Base-by-base conservation (phyloP, 2,888 invertebrate genomes). In the Drosophila sordidula region DNA sequence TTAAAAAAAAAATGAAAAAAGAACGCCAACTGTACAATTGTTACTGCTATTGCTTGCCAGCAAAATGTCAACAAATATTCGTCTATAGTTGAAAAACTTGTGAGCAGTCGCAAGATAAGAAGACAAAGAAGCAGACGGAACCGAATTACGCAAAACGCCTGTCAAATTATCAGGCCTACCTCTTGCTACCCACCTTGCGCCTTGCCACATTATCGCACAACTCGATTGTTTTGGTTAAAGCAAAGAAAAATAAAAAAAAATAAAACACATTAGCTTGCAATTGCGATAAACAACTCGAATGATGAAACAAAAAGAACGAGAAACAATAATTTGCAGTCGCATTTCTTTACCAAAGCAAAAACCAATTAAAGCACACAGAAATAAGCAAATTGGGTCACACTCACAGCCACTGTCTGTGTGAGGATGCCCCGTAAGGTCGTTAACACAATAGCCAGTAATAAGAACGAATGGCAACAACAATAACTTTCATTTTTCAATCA, bases 401-500 rank as follows among this genome's bases (percentile, higher is more conserved):
- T 6, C 16, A 38, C 47, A 52, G 5, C 14, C 1, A 18, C 32
- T 9, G 45, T 68, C 63, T 57, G 58, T 46, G 58, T 34, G 49
- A 62, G 52, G 44, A 77, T 38, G 65, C 52, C 36, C 34, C 12
- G 9, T 47, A 55, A 71, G 65, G 70, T 71, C 70, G 52, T 75
- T 70, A 44, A 44, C 69, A 50, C 42, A 55, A n/a, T 14, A 42
- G 49, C 42, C 16, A 34, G 25, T 2, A 22, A 39, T 25, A 34
- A 49, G 22, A 26, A 32, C 49, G 39, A 56, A 52, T 70, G 25
- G 32, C 41, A 55, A 36, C 34, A 61, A 58, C 34, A 61, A 58
- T 51, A 50, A 70, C 58, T 78, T 70, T 67, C 41, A 65, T 59
- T 75, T 78, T 75, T 72, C 80, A 80, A 82, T 82, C 80, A 85